Evolutionary conservation across 2,888 invertebrate species (phyloP).

Genomic region (Saturnia japonica): DNA sequence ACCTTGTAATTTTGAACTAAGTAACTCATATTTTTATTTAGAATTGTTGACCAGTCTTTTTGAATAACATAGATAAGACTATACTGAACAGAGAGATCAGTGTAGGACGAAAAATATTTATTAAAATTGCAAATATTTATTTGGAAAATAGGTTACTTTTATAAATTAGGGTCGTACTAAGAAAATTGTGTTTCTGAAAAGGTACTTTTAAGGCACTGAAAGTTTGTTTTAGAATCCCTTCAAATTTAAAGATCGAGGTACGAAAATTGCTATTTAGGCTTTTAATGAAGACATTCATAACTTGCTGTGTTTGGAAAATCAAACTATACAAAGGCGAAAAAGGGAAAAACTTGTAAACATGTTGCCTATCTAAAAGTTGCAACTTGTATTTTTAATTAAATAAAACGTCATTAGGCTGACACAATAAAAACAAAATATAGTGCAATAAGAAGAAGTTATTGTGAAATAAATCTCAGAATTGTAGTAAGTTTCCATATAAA

Average conservation of each 20-base stretch:
- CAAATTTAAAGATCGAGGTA: neutral
- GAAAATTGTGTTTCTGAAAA: too few species aligned
- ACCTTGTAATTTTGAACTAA: neutral
- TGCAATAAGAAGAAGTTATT: too few species aligned
- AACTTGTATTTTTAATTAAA: too few species aligned
- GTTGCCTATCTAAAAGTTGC: too few species aligned
- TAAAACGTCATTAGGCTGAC: too few species aligned
- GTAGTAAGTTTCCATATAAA: too few species aligned
- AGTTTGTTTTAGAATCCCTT: neutral
- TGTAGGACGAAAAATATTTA: too few species aligned
- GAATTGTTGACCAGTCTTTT: neutral
- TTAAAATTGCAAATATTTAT: too few species aligned
- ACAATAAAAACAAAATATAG: too few species aligned
- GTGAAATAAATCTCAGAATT: too few species aligned
- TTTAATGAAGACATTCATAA: neutral
- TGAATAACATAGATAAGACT: neutral
- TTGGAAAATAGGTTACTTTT: neutral
- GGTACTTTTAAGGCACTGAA: neutral
- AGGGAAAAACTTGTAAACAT: too few species aligned
- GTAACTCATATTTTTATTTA: neutral
- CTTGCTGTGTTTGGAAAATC: neutral
- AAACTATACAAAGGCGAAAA: neutral
- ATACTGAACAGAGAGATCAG: too few species aligned
- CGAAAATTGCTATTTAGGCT: neutral
- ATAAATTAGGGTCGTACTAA: neutral